Base-by-base conservation (phyloP, 2,797 vertebrate genomes). In the Champsocephalus gunnari region DNA sequence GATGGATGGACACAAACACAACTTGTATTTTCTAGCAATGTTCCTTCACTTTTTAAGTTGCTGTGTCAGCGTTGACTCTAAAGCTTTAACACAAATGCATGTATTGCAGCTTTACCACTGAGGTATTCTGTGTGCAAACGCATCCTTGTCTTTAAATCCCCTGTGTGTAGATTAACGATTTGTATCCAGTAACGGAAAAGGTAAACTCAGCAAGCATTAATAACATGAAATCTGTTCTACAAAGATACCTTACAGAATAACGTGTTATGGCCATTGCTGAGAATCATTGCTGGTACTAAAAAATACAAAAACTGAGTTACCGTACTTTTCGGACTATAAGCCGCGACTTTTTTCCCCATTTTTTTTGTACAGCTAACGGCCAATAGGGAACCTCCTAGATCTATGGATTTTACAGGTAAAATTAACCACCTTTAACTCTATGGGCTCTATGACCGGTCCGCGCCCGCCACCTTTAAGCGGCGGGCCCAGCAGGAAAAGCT, bases 171-270 rank as follows among this genome's bases (percentile, higher is more conserved):
- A 28, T 44, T 11, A 41, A 12, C 10, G 32, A n/a, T 76, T 63
- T 65, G 13, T 66, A 62, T 55, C 41, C 48, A 44, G 17, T 47
- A 1, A 16, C 12, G 44, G 56, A 12, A 61, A 63, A 60, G 41
- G 49, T 13, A 32, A 63, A 54, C 41, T 67, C 55, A 9, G 45
- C 64, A 9, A 71, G 13, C 13, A 56, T 4, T 44, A 16, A 24
- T 8, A 43, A 55, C 62, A 32, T 32, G 44, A 73, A 70, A 70
- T 19, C 56, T 45, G 58, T 58, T 49, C 14, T 21, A 69, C 53
- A 56, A 48, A 54, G 41, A 81, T 56, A 57, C 72, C 66, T 28
- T 66, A 60, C 56, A 64, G 45, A 48, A 80, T 71, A 76, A 72
- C 3, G 10, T 19, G 21, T 21, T 44, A 56, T 54, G 41, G n/a